phyloP scores from a whole-genome alignment of 1,140 invertebrate species.

The Limonius californicus region DNA sequence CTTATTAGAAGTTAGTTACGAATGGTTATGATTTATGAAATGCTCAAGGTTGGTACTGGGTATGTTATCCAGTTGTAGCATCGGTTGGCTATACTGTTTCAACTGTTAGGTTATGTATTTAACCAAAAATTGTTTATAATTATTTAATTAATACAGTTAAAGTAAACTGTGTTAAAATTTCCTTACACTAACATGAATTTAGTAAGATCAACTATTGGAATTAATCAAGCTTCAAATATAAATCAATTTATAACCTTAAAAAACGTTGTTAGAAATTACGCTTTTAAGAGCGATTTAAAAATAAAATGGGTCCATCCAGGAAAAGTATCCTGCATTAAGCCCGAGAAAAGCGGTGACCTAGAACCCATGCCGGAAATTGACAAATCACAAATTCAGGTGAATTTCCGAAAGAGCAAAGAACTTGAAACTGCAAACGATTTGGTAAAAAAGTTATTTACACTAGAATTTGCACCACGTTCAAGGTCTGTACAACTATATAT shows the following conservation, averaged over 20 bases:
- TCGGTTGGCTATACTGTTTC: no score
- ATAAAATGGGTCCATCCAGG: constrained; percentile 62
- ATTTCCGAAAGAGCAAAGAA: constrained; percentile 52
- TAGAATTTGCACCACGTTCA: constrained; percentile 51
- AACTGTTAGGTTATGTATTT: no score
- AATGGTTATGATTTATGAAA: no score
- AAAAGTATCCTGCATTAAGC: constrained; percentile 51
- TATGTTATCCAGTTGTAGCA: no score
- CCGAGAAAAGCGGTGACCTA: constrained; percentile 58
- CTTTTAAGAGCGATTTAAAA: constrained; percentile 56
- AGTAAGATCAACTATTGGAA: not conserved
- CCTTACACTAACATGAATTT: not conserved
- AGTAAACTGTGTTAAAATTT: no score
- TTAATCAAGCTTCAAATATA: not conserved
- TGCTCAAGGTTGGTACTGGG: no score
- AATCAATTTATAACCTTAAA: not conserved
- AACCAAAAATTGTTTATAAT: no score
- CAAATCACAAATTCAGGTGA: constrained; percentile 39
- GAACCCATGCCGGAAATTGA: constrained; percentile 47
- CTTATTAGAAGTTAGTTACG: no score
- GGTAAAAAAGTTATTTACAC: constrained; percentile 55
- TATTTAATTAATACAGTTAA: no score
- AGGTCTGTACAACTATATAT: constrained; percentile 43
- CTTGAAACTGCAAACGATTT: constrained; percentile 53
- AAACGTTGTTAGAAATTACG: constrained; percentile 37